Percentiles rank a stretch among this genome's conserved stretches.
Conservation (phyloP, 2,797 vertebrate species). For the Chromobotia macracanthus region DNA sequence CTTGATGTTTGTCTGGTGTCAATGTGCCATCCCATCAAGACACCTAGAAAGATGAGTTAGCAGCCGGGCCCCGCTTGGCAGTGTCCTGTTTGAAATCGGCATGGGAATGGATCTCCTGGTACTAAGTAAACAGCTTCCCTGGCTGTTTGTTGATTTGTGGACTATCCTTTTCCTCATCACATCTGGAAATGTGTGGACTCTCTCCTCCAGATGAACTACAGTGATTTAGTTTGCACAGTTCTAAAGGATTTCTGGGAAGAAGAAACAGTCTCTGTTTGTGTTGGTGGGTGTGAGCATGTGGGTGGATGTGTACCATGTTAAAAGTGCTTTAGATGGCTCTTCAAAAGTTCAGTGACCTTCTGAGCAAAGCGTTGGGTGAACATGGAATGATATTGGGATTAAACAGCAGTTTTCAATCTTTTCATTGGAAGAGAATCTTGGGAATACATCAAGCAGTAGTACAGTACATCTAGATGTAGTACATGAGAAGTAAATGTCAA, state of each 20-base stretch:
- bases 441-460: too few species aligned
- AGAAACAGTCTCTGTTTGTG: neutral
- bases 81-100: neutral
- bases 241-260: neutral
- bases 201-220: neutral
- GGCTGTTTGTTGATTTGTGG: slow-evolving; percentile 10
- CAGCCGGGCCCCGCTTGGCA: neutral
- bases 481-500: too few species aligned
- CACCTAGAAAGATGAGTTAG: neutral
- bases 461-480: too few species aligned
- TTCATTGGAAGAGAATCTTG: too few species aligned
- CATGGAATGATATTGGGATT: too few species aligned
- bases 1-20: neutral
- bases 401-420: neutral
- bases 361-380: neutral
- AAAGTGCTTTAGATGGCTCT: neutral
- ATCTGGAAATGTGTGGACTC: slow-evolving; percentile 20
- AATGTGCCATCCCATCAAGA: neutral
- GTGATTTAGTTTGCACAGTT: neutral
- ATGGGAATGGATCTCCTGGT: neutral
- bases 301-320: slow-evolving; percentile 1
- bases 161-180: slow-evolving; percentile 4
- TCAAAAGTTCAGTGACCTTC: neutral
- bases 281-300: too few species aligned
- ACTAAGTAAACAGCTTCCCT: slow-evolving; percentile 11